A percentile compares a stretch with the other conserved stretches of the same genome.
Evolutionary conservation across 2,113 vertebrate genomes (phyloP).

Genomic region (Apteryx mantelli): DNA sequence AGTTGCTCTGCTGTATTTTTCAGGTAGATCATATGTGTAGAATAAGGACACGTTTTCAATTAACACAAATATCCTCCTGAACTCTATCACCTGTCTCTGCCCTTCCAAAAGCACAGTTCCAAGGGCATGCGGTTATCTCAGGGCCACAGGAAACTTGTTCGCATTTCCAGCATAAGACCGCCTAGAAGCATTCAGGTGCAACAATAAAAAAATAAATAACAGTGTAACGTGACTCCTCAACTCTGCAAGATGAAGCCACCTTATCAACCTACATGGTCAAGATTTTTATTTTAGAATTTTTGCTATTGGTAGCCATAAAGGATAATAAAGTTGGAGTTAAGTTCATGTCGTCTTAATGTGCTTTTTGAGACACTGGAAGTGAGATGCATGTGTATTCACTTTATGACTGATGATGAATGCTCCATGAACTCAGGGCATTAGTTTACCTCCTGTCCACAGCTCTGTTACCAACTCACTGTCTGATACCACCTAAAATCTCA

Average conservation of each 20-base stretch:
- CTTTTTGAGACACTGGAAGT: background rate
- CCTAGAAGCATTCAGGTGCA: background rate
- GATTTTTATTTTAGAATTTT: background rate
- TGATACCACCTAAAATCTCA: background rate
- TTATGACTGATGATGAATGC: background rate
- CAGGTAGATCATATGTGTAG: background rate
- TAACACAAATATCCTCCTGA: background rate
- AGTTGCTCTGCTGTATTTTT: background rate
- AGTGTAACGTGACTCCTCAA: background rate
- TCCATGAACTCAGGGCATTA: background rate
- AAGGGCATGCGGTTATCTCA: background rate
- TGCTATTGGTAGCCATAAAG: background rate
- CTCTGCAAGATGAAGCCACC: background rate
- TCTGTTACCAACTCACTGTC: background rate
- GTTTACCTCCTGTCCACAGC: background rate
- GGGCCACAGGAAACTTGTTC: background rate
- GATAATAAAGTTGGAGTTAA: background rate
- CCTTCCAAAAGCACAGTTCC: background rate
- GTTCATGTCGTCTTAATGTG: background rate
- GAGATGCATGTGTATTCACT: background rate
- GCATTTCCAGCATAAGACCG: background rate
- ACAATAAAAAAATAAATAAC: background rate
- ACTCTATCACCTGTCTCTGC: background rate
- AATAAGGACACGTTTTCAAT: background rate
- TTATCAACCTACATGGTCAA: background rate